Percentiles rank a stretch among this genome's conserved stretches.
phyloP scores from a whole-genome alignment of 2,113 vertebrate species.

The Chamaetylas fuelleborni region DNA sequence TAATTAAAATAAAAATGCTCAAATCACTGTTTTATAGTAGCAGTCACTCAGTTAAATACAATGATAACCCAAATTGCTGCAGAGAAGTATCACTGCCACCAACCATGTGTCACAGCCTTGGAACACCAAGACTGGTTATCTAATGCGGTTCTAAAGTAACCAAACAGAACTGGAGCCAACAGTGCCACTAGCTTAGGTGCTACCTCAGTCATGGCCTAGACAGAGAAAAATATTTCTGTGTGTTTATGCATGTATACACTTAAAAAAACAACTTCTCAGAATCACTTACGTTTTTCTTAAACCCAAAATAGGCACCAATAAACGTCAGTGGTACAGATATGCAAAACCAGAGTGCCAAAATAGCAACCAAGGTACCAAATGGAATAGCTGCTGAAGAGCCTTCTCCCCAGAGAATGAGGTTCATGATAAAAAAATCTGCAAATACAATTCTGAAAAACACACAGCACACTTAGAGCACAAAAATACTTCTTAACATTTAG shows the following conservation, averaged over 20 bases:
- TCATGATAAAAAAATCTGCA: conserved; percentile 98
- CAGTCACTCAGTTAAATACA: neutral
- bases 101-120: neutral
- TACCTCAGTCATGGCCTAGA: neutral
- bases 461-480: conserved; percentile 6
- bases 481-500: neutral
- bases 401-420: conserved; percentile 97
- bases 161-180: neutral
- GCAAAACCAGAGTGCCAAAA: conserved; percentile 97
- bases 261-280: neutral
- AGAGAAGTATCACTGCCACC: neutral
- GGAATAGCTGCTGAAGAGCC: conserved; percentile 97
- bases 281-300: conserved; percentile 91
- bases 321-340: conserved; percentile 97
- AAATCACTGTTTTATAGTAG: neutral
- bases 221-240: neutral
- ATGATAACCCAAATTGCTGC: rapidly evolving
- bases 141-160: neutral
- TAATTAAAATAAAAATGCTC: neutral
- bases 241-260: neutral
- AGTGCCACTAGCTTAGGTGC: neutral
- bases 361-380: conserved; percentile 92
- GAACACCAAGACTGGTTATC: neutral
- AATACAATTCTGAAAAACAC: conserved; percentile 90
- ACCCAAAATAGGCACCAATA: conserved; percentile 95